phyloP scores from a whole-genome alignment of 2,113 vertebrate species.

The Trogon melanurus region DNA sequence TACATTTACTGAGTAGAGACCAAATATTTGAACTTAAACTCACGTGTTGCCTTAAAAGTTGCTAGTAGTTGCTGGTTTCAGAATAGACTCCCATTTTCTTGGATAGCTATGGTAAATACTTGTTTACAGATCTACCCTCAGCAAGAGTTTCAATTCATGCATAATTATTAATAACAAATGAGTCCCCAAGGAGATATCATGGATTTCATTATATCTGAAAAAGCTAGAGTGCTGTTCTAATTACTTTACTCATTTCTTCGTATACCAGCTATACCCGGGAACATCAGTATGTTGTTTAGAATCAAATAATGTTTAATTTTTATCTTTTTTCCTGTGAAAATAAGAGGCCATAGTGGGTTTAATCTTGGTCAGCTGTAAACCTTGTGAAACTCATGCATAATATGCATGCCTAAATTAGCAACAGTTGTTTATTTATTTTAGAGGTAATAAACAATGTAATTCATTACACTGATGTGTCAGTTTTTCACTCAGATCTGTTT shows the following conservation, averaged over 20 bases:
- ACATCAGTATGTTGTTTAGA: background rate
- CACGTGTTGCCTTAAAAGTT: background rate
- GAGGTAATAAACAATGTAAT: background rate
- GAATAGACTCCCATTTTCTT: background rate
- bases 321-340: background rate
- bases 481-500: background rate
- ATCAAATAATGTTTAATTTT: background rate
- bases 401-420: background rate
- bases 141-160: background rate
- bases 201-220: background rate
- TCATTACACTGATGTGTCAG: background rate
- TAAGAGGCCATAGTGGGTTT: background rate
- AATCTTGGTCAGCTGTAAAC: background rate
- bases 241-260: background rate
- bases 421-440: background rate
- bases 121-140: background rate
- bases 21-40: background rate
- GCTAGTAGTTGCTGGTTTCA: background rate
- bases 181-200: conserved; percentile 1
- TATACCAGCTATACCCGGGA: background rate
- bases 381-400: background rate
- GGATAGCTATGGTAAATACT: background rate
- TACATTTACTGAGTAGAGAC: background rate
- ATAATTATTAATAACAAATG: conserved; percentile 47
- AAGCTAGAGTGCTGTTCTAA: background rate